These are phyloP conservation scores for Coleophora deauratella DNA, from an alignment of 2,888 invertebrate species.

Conservation along the genomic window DNA sequence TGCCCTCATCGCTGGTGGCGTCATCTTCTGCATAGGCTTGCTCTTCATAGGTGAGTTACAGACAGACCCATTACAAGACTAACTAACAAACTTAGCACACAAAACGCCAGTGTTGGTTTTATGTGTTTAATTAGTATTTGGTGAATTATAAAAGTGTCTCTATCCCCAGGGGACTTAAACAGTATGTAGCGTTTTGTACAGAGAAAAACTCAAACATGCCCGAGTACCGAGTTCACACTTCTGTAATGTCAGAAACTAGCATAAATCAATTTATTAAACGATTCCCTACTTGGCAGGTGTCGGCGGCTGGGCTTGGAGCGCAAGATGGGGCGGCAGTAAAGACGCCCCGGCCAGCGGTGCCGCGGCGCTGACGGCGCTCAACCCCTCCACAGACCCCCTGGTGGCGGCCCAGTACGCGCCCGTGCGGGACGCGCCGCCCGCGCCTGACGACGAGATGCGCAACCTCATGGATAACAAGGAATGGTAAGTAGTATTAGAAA, in stretches of 20 bases:
- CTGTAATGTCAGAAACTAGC: no score
- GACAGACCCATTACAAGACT: no score
- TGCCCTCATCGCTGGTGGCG: slow-evolving; percentile 76
- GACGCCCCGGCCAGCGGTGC: slow-evolving; percentile 68
- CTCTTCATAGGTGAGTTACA: slow-evolving; percentile 69
- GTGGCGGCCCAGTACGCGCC: slow-evolving; percentile 85
- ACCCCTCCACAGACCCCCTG: slow-evolving; percentile 84
- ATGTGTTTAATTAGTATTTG: no score
- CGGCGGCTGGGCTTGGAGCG: slow-evolving; percentile 58
- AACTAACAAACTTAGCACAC: no score
- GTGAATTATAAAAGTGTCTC: no score
- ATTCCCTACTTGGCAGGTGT: slow-evolving; percentile 33
- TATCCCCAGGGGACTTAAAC: no score
- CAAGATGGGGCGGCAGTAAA: slow-evolving; percentile 64
- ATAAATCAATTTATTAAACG: no score
- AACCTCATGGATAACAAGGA: slow-evolving; percentile 86
- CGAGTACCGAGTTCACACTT: no score
- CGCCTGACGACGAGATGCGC: slow-evolving; percentile 79
- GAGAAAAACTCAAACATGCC: no score
- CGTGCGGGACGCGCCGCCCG: slow-evolving; percentile 81
- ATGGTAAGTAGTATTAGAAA: slow-evolving; percentile 60
- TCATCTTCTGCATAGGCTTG: slow-evolving; percentile 75
- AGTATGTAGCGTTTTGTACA: no score
- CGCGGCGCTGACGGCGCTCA: slow-evolving; percentile 76
- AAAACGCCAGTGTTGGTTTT: no score